Percentiles rank a stretch among this genome's conserved stretches.
Evolutionary conservation across 2,113 vertebrate genomes (phyloP).

Genomic region (Sphaerodactylus townsendi): DNA sequence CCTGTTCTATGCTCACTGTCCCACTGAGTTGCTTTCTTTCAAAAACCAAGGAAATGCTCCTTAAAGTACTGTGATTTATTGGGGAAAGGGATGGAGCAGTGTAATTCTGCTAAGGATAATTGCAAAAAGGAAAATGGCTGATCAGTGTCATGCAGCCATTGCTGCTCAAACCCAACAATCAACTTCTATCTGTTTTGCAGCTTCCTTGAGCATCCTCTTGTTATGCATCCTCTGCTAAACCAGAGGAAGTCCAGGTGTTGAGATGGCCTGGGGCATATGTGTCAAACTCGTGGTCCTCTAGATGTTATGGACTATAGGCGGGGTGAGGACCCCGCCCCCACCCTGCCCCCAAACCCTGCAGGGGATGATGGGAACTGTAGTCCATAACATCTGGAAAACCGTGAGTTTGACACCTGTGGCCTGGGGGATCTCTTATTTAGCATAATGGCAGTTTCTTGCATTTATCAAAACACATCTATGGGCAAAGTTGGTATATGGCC

Average conservation of each 20-base stretch:
- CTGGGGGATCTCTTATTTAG: background rate
- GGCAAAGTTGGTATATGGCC: background rate
- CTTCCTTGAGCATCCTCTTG: background rate
- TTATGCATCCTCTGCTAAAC: background rate
- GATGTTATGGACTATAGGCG: too few relatives aligned
- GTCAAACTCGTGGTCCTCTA: too few relatives aligned
- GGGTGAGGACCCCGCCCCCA: too few relatives aligned
- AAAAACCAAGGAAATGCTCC: background rate
- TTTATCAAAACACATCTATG: background rate
- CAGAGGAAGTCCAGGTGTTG: background rate
- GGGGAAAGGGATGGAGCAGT: background rate
- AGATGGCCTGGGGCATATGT: background rate
- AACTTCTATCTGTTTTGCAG: background rate
- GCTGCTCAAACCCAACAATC: slow-evolving; percentile 15
- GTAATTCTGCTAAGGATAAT: slow-evolving; percentile 26
- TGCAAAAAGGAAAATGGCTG: slow-evolving; percentile 72
- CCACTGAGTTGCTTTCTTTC: background rate
- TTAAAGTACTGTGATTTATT: background rate
- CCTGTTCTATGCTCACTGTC: background rate
- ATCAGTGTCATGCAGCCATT: slow-evolving; percentile 36
- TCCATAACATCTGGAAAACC: too few relatives aligned
- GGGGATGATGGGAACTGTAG: too few relatives aligned
- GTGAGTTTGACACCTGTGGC: too few relatives aligned
- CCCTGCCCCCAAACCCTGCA: too few relatives aligned
- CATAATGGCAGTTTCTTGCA: background rate